Base-by-base conservation (phyloP, 2,888 invertebrate species). In the Ormyrus nitidulus region DNA sequence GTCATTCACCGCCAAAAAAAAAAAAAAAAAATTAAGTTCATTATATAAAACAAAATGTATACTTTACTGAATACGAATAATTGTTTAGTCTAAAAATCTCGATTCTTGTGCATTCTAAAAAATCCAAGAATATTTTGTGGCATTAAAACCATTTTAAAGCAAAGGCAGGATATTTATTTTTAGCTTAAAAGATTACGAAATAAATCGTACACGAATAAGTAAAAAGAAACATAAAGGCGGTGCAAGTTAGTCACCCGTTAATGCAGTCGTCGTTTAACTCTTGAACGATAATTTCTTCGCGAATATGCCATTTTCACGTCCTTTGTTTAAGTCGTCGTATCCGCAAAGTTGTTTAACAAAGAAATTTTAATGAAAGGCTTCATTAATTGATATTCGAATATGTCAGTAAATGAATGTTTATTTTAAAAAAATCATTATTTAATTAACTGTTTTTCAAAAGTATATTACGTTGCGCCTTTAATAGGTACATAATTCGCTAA, bases 241-340 rank as follows among this genome's bases (percentile, higher is more conserved):
- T 48, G 66, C 54, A 65, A 80, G 77, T 79, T 74, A 81, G 82
- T 79, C 77, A 81, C 48, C 61, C 49, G 81, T 81, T 79, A 81
- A 79, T 77, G 59, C 51, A 81, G 56, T 68, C 79, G 74, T 79
- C 77, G 75, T 81, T 81, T 82, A 82, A 77, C 82, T 81, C 82
- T 77, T 59, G 51, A 49, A 11, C 61, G 79, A 81, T 82, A 82
- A 82, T 82, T 82, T 53, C 49, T 77, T 72, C 62, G 77, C 64
- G 73, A 76, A 65, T 79, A 62, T 70, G 61, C 59, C 70, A 70
- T 66, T 81, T 77, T 77, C 46, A 34, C 48, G 66, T 49, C 68
- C 81, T 74, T 70, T 73, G 77, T 81, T 11, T 56, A 49, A 80
- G 46, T n/a, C 48, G 44, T 49, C 53, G 19, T 64, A 58, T 73